Evolutionary conservation across 2,113 vertebrate species (phyloP).

Genomic region (Canis aureus): DNA sequence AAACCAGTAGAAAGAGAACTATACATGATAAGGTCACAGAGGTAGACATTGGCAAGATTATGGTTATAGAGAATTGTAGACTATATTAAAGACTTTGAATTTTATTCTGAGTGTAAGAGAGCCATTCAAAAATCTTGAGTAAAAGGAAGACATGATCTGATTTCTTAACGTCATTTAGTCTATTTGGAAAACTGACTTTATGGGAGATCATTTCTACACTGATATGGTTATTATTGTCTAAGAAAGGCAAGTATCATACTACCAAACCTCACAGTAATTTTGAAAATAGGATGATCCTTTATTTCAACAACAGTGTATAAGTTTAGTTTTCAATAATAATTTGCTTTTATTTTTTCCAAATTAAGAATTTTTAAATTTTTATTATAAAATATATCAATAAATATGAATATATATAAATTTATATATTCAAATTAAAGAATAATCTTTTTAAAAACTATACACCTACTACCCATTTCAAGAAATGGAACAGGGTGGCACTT

Average conservation of each 20-base stretch:
- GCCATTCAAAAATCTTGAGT: background rate
- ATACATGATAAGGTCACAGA: background rate
- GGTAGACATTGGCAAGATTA: background rate
- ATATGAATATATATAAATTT: background rate
- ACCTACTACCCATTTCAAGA: background rate
- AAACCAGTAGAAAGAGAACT: background rate
- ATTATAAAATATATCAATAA: background rate
- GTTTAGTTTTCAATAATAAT: background rate
- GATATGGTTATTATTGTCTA: background rate
- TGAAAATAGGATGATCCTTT: background rate
- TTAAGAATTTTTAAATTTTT: background rate
- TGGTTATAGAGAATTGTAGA: background rate
- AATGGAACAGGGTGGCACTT: background rate
- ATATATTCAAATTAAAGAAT: background rate
- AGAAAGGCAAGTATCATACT: background rate
- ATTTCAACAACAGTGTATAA: background rate
- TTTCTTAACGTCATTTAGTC: background rate
- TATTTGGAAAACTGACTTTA: background rate
- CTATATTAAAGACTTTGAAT: background rate
- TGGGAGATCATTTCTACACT: background rate
- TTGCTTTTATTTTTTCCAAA: constrained; percentile 27
- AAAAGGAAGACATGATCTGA: background rate
- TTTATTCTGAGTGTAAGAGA: background rate
- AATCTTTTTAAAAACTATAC: background rate
- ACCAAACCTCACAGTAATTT: background rate